Conservation (phyloP, 2,113 vertebrate genomes). For the Grammomys dolichurus region DNA sequence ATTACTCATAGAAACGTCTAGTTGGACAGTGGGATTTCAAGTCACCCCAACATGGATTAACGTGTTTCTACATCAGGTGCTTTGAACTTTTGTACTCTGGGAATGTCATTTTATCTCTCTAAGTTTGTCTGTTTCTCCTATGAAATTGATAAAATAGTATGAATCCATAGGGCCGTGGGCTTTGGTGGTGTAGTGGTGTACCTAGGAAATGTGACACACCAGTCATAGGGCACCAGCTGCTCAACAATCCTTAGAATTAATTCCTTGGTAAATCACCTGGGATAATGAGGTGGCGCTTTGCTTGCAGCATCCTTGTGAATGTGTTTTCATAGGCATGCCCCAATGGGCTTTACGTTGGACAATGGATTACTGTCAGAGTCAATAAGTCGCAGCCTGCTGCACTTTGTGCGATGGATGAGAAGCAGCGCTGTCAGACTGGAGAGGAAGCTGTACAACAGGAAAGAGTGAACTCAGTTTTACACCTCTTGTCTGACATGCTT, state of each 20-base stretch:
- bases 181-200: neutral
- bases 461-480: neutral
- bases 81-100: neutral
- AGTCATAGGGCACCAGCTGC: neutral
- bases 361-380: constrained; percentile 30
- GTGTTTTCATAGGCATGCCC: neutral
- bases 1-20: neutral
- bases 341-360: constrained; percentile 16
- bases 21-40: neutral
- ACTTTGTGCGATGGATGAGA: neutral
- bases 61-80: neutral
- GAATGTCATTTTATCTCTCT: neutral
- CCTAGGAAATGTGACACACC: neutral
- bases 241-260: neutral
- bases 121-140: neutral
- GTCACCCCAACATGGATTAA: neutral
- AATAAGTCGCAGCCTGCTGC: neutral
- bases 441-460: neutral
- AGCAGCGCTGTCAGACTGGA: neutral
- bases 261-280: neutral
- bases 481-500: neutral
- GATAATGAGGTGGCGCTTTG: constrained; percentile 14
- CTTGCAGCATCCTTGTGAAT: neutral
- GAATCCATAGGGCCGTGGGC: neutral
- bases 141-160: neutral